Conservation (phyloP, 53 echinoderm and acorn worm species). For the Apostichopus leukothele region DNA sequence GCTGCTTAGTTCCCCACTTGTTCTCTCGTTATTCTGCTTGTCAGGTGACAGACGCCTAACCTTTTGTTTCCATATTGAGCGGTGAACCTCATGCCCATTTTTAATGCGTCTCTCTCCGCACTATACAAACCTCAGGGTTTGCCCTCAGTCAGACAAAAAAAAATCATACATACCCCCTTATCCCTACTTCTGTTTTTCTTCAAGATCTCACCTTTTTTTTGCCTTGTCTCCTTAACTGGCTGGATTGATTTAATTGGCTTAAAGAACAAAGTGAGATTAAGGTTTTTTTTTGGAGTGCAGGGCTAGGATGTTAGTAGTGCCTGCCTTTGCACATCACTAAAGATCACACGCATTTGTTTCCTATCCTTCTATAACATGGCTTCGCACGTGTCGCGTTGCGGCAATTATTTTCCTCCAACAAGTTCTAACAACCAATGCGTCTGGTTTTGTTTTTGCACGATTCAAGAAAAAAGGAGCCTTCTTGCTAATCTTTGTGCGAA, state of each 20-base stretch:
- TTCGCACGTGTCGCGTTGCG: conserved; percentile 39
- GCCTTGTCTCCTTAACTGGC: not conserved
- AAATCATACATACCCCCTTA: not conserved
- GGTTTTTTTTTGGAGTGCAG: not conserved
- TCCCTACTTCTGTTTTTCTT: not conserved
- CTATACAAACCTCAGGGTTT: conserved; percentile 8
- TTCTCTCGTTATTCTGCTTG: not conserved
- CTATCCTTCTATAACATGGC: conserved; percentile 20
- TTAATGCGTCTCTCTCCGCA: not conserved
- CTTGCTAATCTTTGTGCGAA: conserved; percentile 11
- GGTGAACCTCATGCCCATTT: conserved; percentile 25
- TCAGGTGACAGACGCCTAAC: conserved; percentile 30
- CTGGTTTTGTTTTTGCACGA: conserved; percentile 49
- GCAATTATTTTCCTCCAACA: conserved; percentile 43
- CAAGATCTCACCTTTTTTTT: not conserved
- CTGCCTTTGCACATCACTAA: conserved; percentile 15
- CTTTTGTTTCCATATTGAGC: conserved; percentile 42
- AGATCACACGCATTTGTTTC: conserved; percentile 40
- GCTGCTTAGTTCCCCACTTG: conserved; percentile 1
- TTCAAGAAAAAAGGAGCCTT: not conserved
- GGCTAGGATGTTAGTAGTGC: not conserved
- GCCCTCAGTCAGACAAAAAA: conserved; percentile 28
- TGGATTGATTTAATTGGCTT: conserved; percentile 43
- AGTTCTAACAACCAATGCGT: conserved; percentile 22
- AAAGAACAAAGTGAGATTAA: conserved; percentile 46